These are phyloP conservation scores for Lacerta bilineata DNA, from an alignment of 2,797 vertebrate genomes.

Conservation along the genomic window DNA sequence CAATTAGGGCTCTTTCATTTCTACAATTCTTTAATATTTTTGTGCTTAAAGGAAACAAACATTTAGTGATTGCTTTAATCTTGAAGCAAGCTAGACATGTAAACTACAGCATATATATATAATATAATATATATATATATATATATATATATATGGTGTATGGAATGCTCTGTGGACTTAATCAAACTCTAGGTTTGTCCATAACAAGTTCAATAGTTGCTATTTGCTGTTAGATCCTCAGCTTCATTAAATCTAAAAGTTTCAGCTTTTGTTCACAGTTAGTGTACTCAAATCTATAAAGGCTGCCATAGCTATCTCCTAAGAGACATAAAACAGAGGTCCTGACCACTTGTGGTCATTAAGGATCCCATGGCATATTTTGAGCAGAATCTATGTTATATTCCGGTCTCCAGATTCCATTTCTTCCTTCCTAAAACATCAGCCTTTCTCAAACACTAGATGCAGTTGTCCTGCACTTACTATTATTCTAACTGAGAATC, in stretches of 20 bases:
- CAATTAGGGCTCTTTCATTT: slow-evolving; percentile 7
- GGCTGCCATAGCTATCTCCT: slow-evolving; percentile 63
- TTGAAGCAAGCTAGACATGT: slow-evolving; percentile 65
- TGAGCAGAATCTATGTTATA: slow-evolving; percentile 54
- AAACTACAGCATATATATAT: slow-evolving; percentile 64
- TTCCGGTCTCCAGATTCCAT: slow-evolving; percentile 47
- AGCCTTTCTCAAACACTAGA: slow-evolving; percentile 31
- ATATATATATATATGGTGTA: neutral
- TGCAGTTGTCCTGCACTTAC: neutral
- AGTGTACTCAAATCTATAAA: slow-evolving; percentile 77
- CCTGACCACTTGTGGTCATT: slow-evolving; percentile 70
- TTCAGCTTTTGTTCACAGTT: slow-evolving; percentile 73
- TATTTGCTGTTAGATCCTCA: slow-evolving; percentile 73
- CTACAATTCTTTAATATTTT: slow-evolving; percentile 32
- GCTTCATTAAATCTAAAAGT: slow-evolving; percentile 79
- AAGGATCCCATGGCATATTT: slow-evolving; percentile 73
- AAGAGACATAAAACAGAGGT: slow-evolving; percentile 70
- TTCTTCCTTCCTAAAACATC: slow-evolving; percentile 52
- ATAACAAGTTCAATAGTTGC: slow-evolving; percentile 77
- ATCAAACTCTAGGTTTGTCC: slow-evolving; percentile 78
- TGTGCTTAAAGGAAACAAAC: slow-evolving; percentile 45
- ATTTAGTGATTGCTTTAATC: slow-evolving; percentile 68
- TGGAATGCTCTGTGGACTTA: slow-evolving; percentile 76
- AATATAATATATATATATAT: neutral
- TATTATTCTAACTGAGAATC: slow-evolving; percentile 14